A percentile compares a stretch with the other conserved stretches of the same genome.
These are phyloP conservation scores for Sciurus vulgaris DNA, from an alignment of 2,797 vertebrate species.

Conservation along the genomic window DNA sequence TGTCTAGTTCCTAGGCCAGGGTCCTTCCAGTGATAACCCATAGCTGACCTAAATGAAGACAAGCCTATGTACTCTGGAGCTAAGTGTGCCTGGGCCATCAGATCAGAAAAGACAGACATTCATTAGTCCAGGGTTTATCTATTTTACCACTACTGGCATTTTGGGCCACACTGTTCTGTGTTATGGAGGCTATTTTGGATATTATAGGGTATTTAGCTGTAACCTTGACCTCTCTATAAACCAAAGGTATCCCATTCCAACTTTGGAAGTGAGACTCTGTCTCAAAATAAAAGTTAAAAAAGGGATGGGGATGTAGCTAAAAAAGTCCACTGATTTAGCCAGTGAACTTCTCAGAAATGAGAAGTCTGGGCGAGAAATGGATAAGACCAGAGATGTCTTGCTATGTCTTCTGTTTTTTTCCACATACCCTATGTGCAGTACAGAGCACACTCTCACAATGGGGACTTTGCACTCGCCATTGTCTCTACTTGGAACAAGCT, in stretches of 20 bases:
- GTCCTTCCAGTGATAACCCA: neutral
- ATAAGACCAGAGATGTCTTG: neutral
- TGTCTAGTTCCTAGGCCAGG: neutral
- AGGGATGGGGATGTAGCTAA: no score
- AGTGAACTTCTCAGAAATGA: neutral
- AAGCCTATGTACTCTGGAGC: neutral
- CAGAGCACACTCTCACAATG: neutral
- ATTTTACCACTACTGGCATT: neutral
- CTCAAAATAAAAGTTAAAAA: neutral
- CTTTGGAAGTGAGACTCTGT: neutral
- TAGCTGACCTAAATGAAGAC: neutral
- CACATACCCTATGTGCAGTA: fast-evolving
- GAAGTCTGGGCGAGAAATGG: neutral
- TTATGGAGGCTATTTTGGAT: neutral
- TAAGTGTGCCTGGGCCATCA: neutral
- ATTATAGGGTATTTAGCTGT: neutral
- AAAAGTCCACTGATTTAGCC: neutral
- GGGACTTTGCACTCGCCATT: neutral
- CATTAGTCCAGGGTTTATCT: neutral
- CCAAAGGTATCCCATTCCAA: neutral
- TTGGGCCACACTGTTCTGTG: neutral
- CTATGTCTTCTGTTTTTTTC: neutral
- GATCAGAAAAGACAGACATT: neutral
- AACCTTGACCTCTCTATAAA: neutral
- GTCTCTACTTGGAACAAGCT: no score